Evolutionary conservation across 2,113 vertebrate genomes (phyloP).

Genomic region (Osmerus eperlanus): DNA sequence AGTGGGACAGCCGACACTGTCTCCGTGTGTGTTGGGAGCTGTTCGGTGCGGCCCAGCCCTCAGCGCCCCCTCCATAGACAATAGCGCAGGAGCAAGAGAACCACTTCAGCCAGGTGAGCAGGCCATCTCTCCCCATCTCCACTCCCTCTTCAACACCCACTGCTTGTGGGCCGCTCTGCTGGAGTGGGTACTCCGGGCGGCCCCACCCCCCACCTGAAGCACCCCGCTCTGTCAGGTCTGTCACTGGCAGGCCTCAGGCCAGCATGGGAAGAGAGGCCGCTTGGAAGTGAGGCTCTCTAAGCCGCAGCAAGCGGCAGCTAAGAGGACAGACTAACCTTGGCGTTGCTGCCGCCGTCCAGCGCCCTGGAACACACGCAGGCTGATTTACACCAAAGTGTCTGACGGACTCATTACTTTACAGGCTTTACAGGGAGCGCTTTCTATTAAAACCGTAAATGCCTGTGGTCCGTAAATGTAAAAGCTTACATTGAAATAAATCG

Average conservation of each 20-base stretch:
- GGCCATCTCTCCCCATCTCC: constrained; percentile 53
- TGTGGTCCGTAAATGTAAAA: not conserved
- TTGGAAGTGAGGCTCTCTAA: not conserved
- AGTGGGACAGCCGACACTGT: constrained; percentile 42
- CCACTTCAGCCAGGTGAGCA: constrained; percentile 63
- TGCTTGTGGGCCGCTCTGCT: not conserved
- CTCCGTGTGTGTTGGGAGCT: constrained; percentile 65
- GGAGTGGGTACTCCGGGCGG: not conserved
- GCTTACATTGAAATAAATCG: not conserved
- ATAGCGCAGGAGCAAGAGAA: constrained; percentile 87
- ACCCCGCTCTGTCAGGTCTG: not conserved
- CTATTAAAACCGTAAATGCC: too few species aligned
- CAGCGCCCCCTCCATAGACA: constrained; percentile 88
- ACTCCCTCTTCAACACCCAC: constrained; percentile 8
- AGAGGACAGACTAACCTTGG: constrained; percentile 1
- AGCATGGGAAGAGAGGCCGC: too few species aligned
- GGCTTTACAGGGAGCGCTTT: not conserved
- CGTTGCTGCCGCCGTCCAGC: not conserved
- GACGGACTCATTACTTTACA: not conserved
- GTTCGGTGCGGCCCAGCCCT: constrained; percentile 82
- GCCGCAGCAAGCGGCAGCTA: not conserved
- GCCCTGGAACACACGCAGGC: not conserved
- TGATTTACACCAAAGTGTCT: not conserved
- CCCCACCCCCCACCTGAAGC: not conserved
- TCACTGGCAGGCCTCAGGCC: not conserved